Base-by-base conservation (phyloP, 2,797 vertebrate genomes). In the Cyclopterus lumpus region DNA sequence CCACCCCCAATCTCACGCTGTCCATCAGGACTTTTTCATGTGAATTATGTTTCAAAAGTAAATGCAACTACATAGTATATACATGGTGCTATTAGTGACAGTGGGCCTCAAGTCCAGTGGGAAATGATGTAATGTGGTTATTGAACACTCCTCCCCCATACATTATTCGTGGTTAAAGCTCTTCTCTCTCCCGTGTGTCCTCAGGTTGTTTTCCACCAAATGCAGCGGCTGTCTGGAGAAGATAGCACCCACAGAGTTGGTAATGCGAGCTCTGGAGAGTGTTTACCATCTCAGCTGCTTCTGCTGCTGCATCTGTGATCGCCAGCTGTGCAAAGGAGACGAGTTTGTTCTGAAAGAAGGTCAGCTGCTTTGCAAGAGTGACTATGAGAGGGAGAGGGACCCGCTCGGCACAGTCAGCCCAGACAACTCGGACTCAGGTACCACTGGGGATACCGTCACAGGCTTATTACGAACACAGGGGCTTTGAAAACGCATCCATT, bases 261-360 rank as follows among this genome's bases (percentile, higher is more conserved):
- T 99, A 84, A 99, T 99, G 96, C 95, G 97, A 32, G 97, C 97
- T 0, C 93, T 97, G 84, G 96, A 97, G 80, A 96, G 96, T 0
- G 97, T 99, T 44, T 99, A 97, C 91, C 97, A 99, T 91, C 93
- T 98, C 71, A 94, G 95, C 93, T 99, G 97, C 91, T 99, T 99
- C 95, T 96, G 96, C 93, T 99, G 97, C 92, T 97, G 96, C 0
- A 94, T 98, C 7, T 99, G 97, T 0, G 97, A 98, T 71, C 93
- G 96, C n/a, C 97, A 96, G 87, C 95, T 99, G 28, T 92, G 96
- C 84, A 99, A 97, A 81, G 97, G 97, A 0, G 97, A 99, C 0
- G 94, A 98, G 73, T 99, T 98, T 44, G 97, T 99, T 60, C 94
- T 98, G 77, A 98, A 97, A 87, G 96, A 97, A 76, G 97, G 97